Conservation (phyloP, 1,140 invertebrate genomes). For the Drosophila santomea region DNA sequence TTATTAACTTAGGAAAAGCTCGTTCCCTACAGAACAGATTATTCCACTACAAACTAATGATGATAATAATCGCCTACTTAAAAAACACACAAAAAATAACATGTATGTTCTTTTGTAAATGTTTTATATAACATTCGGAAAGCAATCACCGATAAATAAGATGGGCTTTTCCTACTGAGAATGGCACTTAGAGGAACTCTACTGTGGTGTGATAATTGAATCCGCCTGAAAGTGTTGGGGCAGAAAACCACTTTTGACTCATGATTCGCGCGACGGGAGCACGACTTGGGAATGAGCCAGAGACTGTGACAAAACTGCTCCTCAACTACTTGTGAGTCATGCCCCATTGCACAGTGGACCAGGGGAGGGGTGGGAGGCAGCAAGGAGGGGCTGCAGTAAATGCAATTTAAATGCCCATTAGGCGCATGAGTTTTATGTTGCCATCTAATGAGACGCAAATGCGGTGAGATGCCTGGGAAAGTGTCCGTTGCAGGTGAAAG, state of each 20-base stretch:
- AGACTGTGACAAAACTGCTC: conserved; percentile 54
- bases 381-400: conserved; percentile 23
- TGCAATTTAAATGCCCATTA: conserved; percentile 73
- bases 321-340: conserved; percentile 59
- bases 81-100: no score
- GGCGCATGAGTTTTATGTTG: conserved; percentile 63
- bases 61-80: no score
- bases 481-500: conserved; percentile 31
- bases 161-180: background rate
- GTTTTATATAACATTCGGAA: no score
- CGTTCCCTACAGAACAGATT: no score
- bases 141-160: background rate
- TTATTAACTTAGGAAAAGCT: no score
- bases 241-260: conserved; percentile 60
- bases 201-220: conserved; percentile 36
- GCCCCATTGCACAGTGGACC: conserved; percentile 56
- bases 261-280: conserved; percentile 35
- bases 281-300: conserved; percentile 46
- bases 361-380: background rate
- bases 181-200: background rate
- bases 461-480: conserved; percentile 47
- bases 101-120: no score
- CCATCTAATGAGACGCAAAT: conserved; percentile 35
- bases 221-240: conserved; percentile 30
- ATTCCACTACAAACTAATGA: no score